These are phyloP conservation scores for Pachyseris speciosa DNA, from an alignment of 64 coral and sea anemone species.

Conservation along the genomic window DNA sequence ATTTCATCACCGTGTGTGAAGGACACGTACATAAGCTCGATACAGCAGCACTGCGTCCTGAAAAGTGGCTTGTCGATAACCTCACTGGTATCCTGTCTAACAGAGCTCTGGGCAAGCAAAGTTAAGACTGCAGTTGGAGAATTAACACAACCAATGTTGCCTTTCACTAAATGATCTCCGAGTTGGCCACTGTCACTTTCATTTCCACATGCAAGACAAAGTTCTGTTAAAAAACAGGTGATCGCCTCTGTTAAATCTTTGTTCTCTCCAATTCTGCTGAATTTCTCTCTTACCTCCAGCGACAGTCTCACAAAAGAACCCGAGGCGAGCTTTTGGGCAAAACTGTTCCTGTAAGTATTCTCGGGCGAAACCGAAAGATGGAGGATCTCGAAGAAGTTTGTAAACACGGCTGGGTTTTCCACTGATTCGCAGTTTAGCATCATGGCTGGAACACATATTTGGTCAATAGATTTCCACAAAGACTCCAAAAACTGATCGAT, in stretches of 20 bases:
- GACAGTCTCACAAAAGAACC: constrained; percentile 60
- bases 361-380: constrained; percentile 48
- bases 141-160: constrained; percentile 12
- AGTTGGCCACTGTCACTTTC: not conserved
- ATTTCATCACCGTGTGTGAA: constrained; percentile 51
- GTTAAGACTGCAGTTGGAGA: constrained; percentile 43
- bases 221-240: not conserved
- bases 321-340: constrained; percentile 48
- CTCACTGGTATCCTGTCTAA: constrained; percentile 1
- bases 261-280: constrained; percentile 6
- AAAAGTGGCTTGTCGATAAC: constrained; percentile 69
- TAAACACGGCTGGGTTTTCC: constrained; percentile 62
- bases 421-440: constrained; percentile 85
- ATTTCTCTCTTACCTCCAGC: constrained; percentile 65
- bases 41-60: constrained; percentile 69
- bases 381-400: constrained; percentile 74
- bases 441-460: constrained; percentile 80
- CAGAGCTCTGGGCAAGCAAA: constrained; percentile 67
- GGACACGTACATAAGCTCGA: constrained; percentile 81
- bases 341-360: constrained; percentile 33
- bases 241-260: not conserved
- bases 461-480: constrained; percentile 62
- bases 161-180: not conserved
- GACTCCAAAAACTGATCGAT: not conserved
- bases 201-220: not conserved